Base-by-base conservation (phyloP, 2,797 vertebrate species). In the Polyboroides typus region DNA sequence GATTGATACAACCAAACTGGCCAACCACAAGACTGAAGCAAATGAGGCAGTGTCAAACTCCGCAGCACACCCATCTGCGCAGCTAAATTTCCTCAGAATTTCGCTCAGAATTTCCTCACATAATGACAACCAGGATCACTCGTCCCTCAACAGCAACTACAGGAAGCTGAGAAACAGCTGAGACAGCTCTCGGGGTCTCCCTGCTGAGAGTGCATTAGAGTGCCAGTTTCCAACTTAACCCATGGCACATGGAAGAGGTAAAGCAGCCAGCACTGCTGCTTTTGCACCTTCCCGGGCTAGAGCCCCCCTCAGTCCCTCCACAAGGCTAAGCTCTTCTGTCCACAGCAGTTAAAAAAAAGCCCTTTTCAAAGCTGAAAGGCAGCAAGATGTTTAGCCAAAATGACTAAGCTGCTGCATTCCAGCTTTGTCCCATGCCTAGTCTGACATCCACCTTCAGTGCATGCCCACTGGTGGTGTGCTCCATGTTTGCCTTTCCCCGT, bases 231-330 rank as follows among this genome's bases (percentile, higher is more conserved):
- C 38, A 10, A 45, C 45, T 9, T 10, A 2, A 1, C 10, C 47
- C 38, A 7, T 0, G 20, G 50, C 38, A 5, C 9, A 0, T 0
- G 16, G 38, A 5, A 10, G 26, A 1, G 5, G 19, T 3, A 14
- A 8, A 20, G 47, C 26, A n/a, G 15, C 67, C 34, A 11, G 38
- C 6, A 2, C 6, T 9, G 79, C 62, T 33, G 29, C 34, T 16
- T 12, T 9, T 12, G 29, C 48, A 7, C 33, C 38, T 8, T 19
- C 42, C 18, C 27, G 27, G 45, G 40, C 59, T 12, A 3, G 18
- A 14, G 33, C 5, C 36, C 7, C 27, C 59, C 34, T 42, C 2
- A 1, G 55, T 6, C 58, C 52, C 67, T n/a, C 9, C 15, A 0
- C 31, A 4, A 52, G 20, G 31, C 55, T 11, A 14, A 25, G 17